Base-by-base conservation (phyloP, 2,797 vertebrate species). In the Zonotrichia albicollis region DNA sequence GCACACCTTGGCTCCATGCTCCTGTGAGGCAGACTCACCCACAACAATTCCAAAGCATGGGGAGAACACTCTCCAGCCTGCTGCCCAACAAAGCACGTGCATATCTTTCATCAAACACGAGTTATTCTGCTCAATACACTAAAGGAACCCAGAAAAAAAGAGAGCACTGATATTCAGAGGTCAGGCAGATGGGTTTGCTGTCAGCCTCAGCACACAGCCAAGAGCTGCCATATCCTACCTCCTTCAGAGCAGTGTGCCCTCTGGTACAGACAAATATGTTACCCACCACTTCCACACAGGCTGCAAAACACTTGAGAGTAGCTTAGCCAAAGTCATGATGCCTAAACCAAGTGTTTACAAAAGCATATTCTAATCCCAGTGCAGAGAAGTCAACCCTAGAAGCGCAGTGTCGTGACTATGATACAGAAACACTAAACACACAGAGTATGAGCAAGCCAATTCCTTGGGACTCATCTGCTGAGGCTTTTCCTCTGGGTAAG, bases 371-470 rank as follows among this genome's bases (percentile, higher is more conserved):
- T 67, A 79, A 55, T 34, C 9, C 34, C 36, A 66, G 5, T 2
- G 20, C 2, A 5, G 15, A 70, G 23, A 91, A 68, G 22, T n/a
- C 64, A 88, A 30, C 21, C 25, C 15, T 76, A 67, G 64, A 81
- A 62, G 5, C 0, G 0, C 60, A 58, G 1, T 34, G 32, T 76
- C 14, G 6, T 13, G 11, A 66, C 55, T 82, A 13, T 12, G 60
- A 26, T 51, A 45, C 2, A 73, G 42, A 74, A 73, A 46, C 53
- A 64, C 11, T 55, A 34, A 60, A 60, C 4, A 19, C 5, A 7
- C 62, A 88, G 34, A 10, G 9, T 17, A 55, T 11, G 29, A 87
- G 25, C 36, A 88, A 64, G 16, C 6, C 26, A 34, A 10, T 82
- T 87, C 43, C 42, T 82, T 30, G 10, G 53, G 60, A 64, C 23